These are phyloP conservation scores for Hydractinia symbiolongicarpus DNA, from an alignment of 30 jellyfish, hydroid and myxozoan genomes.

Conservation along the genomic window DNA sequence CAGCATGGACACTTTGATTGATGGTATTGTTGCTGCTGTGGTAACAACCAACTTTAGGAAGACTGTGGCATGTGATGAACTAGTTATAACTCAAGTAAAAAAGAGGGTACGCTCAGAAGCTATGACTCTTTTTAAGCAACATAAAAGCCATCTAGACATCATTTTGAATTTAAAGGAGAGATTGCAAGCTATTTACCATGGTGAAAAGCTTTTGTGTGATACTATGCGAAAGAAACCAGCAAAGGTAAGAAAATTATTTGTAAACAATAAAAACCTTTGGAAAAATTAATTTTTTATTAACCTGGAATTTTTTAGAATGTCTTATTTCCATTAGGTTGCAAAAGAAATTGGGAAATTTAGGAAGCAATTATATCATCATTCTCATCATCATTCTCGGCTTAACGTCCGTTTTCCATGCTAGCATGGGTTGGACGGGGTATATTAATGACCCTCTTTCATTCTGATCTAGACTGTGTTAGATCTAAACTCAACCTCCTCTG, in stretches of 20 bases:
- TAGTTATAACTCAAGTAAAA: background rate
- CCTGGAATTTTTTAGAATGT: too few species aligned
- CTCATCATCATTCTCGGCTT: too few species aligned
- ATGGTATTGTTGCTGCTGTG: background rate
- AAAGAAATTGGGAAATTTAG: too few species aligned
- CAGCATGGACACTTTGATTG: background rate
- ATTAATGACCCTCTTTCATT: too few species aligned
- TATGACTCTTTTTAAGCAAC: background rate
- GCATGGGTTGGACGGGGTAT: too few species aligned
- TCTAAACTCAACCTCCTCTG: too few species aligned
- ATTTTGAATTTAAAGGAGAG: conserved; percentile 4
- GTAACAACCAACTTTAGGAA: background rate
- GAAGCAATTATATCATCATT: too few species aligned
- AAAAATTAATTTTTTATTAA: too few species aligned
- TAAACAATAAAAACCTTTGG: too few species aligned
- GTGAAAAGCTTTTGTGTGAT: conserved; percentile 20
- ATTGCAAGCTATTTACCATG: conserved; percentile 28
- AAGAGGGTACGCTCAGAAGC: background rate
- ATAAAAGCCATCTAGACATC: conserved; percentile 5
- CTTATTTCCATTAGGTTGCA: too few species aligned
- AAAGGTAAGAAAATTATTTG: background rate
- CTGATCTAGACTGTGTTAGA: too few species aligned
- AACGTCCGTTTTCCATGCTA: too few species aligned
- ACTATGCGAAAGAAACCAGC: background rate
- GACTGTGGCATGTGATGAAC: conserved; percentile 8